phyloP scores from a whole-genome alignment of 2,113 vertebrate species.

The Urocolius indicus region DNA sequence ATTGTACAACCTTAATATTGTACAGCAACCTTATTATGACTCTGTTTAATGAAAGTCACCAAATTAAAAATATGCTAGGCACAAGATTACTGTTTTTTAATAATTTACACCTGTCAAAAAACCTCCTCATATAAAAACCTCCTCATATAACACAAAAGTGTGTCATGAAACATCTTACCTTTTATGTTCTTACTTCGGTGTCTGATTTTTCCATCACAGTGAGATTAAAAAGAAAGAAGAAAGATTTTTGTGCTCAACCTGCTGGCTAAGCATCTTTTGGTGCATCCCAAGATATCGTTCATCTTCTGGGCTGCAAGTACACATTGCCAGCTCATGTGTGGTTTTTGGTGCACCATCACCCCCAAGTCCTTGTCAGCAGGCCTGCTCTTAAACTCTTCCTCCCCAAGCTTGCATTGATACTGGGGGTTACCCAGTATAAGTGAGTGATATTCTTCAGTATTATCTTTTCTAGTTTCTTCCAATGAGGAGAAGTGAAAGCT shows the following conservation, averaged over 20 bases:
- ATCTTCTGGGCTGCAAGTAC: background rate
- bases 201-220: background rate
- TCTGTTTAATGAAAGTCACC: background rate
- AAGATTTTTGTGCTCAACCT: background rate
- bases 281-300: background rate
- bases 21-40: background rate
- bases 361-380: background rate
- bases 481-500: background rate
- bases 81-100: background rate
- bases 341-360: background rate
- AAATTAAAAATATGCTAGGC: background rate
- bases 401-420: background rate
- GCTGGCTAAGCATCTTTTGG: background rate
- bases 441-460: background rate
- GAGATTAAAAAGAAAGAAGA: background rate
- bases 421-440: background rate
- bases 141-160: background rate
- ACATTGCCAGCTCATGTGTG: too few relatives aligned
- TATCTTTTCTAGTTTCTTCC: background rate
- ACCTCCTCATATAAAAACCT: too few relatives aligned
- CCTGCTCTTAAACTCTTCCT: background rate
- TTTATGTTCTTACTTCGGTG: background rate
- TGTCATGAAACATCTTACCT: background rate
- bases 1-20: too few relatives aligned
- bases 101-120: background rate